These are phyloP conservation scores for Genyomyrus donnyi DNA, from an alignment of 2,113 vertebrate species.

Conservation along the genomic window DNA sequence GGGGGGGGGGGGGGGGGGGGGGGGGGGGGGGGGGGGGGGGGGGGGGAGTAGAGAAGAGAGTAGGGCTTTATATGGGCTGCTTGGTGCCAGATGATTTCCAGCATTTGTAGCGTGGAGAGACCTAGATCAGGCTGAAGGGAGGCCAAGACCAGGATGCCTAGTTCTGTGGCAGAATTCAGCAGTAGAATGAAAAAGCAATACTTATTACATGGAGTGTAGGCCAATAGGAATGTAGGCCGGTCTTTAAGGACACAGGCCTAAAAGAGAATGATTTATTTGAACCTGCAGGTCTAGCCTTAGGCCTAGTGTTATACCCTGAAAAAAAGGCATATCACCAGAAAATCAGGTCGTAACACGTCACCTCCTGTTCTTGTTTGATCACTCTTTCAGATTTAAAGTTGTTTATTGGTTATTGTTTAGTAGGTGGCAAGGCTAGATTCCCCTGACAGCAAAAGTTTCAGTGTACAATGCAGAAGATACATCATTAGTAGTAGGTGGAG, in stretches of 20 bases:
- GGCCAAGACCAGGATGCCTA: neutral
- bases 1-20: neutral
- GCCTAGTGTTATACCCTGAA: neutral
- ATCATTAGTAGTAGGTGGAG: neutral
- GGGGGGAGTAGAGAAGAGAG: neutral
- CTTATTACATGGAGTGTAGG: neutral
- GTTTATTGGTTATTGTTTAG: neutral
- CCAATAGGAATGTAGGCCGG: neutral
- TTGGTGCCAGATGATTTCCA: neutral
- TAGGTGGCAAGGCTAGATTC: neutral
- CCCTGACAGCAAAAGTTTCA: neutral
- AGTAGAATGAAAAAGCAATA: neutral
- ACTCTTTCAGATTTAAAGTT: neutral
- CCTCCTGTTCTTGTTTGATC: neutral
- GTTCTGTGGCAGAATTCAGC: neutral
- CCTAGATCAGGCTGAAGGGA: neutral
- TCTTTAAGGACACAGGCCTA: neutral
- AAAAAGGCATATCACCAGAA: neutral
- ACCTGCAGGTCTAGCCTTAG: neutral
- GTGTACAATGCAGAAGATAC: neutral
- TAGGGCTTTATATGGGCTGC: neutral
- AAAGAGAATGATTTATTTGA: neutral
- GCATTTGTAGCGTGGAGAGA: no score
- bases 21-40: neutral
- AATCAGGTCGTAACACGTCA: neutral